Base-by-base conservation (phyloP, 2,888 invertebrate genomes). In the Lasioglossum leucozonium region DNA sequence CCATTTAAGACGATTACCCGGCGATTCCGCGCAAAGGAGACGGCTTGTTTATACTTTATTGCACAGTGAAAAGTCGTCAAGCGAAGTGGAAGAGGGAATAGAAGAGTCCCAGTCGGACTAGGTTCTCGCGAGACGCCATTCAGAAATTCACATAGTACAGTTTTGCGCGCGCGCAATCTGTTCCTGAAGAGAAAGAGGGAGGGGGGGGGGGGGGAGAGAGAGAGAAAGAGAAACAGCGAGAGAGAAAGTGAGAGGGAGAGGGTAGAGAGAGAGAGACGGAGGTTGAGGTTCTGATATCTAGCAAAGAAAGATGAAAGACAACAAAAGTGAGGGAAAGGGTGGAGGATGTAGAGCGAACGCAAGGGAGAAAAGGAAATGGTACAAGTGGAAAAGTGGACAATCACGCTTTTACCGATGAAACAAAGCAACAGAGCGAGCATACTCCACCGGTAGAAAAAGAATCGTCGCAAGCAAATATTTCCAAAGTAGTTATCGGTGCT, bases 71-170 rank as follows among this genome's bases (percentile, higher is more conserved):
- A 88, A 85, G 77, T 90, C 82, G 86, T 88, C 87, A 67, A 81
- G 74, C 72, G 40, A 84, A 74, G 77, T 85, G 69, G 72, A 69
- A 55, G 55, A 44, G 82, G 73, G 65, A 84, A 71, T 55, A 69
- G 79, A 74, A 37, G 75, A 72, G 75, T 84, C 81, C 84, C 79
- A 58, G 84, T 79, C 82, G 79, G 84, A 81, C 75, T 69, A 74
- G 81, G 65, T 84, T 85, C 83, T 88, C 77, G 81, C 72, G 85
- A 86, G 82, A 87, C 79, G 85, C 82, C 82, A 89, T 88, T 90
- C 84, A 86, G 80, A 87, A 87, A 82, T 86, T 88, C 73, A 40
- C 81, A 55, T 80, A 62, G 81, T 76, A 74, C 75, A 34, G 79
- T 67, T 55, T 76, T 65, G 75, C 77, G 82, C 77, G 82, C 82